A percentile compares a stretch with the other conserved stretches of the same genome.
Evolutionary conservation across 2,888 invertebrate species (phyloP).

Genomic region (Sympetrum striolatum): DNA sequence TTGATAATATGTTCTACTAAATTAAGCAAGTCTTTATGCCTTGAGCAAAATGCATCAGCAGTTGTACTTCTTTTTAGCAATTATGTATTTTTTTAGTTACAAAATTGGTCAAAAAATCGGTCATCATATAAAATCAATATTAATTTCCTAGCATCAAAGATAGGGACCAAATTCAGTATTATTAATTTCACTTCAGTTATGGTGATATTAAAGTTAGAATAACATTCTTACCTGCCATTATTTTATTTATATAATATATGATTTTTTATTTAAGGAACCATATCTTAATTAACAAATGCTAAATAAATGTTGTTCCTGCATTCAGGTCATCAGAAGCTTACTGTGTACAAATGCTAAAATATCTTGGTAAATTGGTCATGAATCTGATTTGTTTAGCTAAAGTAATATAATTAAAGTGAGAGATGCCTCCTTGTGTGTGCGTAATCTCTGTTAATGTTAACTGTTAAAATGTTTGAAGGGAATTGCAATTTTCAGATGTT

Average conservation of each 20-base stretch:
- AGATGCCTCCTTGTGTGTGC: background rate
- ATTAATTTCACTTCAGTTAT: background rate
- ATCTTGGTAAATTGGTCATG: background rate
- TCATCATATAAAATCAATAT: background rate
- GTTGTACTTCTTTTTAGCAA: background rate
- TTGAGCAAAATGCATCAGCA: background rate
- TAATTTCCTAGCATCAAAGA: background rate
- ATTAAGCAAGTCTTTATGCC: background rate
- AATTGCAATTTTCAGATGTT: background rate
- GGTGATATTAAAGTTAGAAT: background rate
- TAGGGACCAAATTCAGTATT: slow-evolving; percentile 37
- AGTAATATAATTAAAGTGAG: background rate
- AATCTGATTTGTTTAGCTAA: background rate
- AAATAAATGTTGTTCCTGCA: background rate
- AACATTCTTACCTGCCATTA: background rate
- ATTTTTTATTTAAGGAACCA: background rate
- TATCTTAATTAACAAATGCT: background rate
- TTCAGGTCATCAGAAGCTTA: background rate
- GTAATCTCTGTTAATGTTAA: background rate
- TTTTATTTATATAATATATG: background rate
- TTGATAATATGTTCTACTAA: background rate
- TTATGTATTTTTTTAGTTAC: background rate
- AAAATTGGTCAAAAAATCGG: too few relatives aligned
- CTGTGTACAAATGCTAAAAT: background rate
- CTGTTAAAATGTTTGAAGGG: background rate